Evolutionary conservation across 1,140 invertebrate genomes (phyloP).

Genomic region (Gryllus bimaculatus): DNA sequence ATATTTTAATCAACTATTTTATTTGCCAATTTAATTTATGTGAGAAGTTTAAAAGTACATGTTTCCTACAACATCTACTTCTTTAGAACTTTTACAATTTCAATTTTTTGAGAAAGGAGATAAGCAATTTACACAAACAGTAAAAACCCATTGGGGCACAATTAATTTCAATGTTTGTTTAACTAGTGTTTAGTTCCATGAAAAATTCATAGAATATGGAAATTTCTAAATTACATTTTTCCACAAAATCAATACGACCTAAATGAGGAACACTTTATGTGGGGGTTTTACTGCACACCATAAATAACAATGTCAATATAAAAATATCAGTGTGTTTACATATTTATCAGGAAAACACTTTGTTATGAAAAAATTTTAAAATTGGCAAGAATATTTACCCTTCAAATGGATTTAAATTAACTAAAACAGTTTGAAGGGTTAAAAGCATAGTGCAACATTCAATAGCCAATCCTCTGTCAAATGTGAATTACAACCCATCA

Average conservation of each 20-base stretch:
- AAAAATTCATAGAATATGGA: neutral
- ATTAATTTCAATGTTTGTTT: neutral
- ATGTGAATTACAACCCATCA: too few species aligned
- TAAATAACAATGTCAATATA: neutral
- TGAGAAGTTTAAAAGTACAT: neutral
- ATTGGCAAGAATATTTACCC: neutral
- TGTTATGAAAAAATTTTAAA: neutral
- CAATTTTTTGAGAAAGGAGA: neutral
- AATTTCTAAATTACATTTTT: neutral
- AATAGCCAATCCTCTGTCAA: neutral
- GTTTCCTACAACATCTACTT: neutral
- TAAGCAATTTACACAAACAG: neutral
- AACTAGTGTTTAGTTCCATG: neutral
- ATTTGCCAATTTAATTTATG: conserved; percentile 1
- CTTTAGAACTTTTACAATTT: neutral
- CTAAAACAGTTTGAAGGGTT: neutral
- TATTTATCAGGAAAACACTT: neutral
- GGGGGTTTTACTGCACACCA: neutral
- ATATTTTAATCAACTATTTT: neutral
- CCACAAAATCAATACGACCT: neutral
- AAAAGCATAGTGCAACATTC: neutral
- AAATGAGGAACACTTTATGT: neutral
- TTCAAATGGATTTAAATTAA: neutral
- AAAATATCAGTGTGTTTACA: neutral
- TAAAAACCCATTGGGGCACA: neutral